Base-by-base conservation (phyloP, 2,113 vertebrate genomes). In the Plectropomus leopardus region DNA sequence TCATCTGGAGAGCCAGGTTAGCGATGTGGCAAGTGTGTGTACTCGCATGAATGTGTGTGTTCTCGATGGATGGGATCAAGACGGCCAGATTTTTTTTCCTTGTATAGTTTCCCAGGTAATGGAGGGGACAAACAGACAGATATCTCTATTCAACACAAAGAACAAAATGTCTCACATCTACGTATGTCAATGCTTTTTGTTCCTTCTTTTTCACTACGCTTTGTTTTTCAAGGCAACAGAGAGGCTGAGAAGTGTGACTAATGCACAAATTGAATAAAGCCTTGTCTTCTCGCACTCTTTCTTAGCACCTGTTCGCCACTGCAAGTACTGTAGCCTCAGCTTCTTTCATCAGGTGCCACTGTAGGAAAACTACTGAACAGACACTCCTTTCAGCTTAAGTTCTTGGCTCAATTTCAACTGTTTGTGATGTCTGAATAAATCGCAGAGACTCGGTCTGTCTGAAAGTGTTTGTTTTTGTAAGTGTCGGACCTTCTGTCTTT, bases 401-500 rank as follows among this genome's bases (percentile, higher is more conserved):
- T 57, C 3, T 47, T 82, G 76, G 76, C 76, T 78, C 71, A 2
- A 2, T 36, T 72, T 72, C 55, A 58, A 14, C 51, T 4, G 7
- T 36, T 70, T 40, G 51, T 34, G 34, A 47, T 14, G 42, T 55
- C 40, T 19, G 32, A 51, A 69, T 42, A 47, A 53, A 59, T 21
- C 5, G 0, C 4, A 10, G 15, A 11, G 16, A 10, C 14, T 69
- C 10, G 7, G 13, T 16, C 47, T 51, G 47, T 15, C 44, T 30
- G 10, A 75, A 32, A 9, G 66, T 65, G 61, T 45, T 51, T 14
- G n/a, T 68, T 72, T 57, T n/a, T 61, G 63, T 10, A 0, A 19
- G 68, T 14, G 72, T 63, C 92, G 0, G 94, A 99, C 98, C 97
- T 96, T 83, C 98, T 93, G 95, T 98, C 98, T 90, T 96, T 97